Evolutionary conservation across 2,888 invertebrate genomes (phyloP), one percentile per base, ranked within the genome.

Genomic region (Rhynchonema sp.): DNA sequence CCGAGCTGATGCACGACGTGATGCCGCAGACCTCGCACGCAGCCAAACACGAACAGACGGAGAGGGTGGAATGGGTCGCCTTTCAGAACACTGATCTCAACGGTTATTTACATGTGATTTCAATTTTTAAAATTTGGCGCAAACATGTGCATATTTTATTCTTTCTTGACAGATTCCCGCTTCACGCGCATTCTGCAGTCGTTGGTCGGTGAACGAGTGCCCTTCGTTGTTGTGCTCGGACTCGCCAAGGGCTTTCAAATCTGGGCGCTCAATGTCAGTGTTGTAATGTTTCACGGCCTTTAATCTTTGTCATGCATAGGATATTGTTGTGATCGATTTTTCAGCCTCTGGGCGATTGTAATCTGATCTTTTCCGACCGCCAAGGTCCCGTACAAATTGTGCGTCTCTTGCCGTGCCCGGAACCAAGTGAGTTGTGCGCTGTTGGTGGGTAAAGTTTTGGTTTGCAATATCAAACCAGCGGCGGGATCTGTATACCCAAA

Each of bases 341-440:
- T 49, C 49, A 49, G 49, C 3, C 49, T 3, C 9, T 6, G 20
- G 54, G 94, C 27, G 92, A 94, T 73, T 94, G 92, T 1, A 84
- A 86, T 62, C 94, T 94, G 76, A 86, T 94, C 29, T 76, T 96
- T 62, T 91, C 92, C 1, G 88, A 91, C 84, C 81, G 90, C 58
- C 90, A 92, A 75, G 90, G 91, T 59, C 82, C 84, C 64, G 87
- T 92, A 57, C 81, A 83, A 62, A 80, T 83, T 60, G 79, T 92
- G 23, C 49, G 49, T n/a, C n/a, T 49, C 20, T 3, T 49, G 9
- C 49, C 49, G 20, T 6, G 3, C 20, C 13, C 49, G n/a, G 49
- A 49, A n/a, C 49, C 49, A n/a, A 20, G 49, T 49, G 20, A 23
- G 49, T n/a, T n/a, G n/a, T n/a, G n/a, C n/a, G n/a, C n/a, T n/a